phyloP scores from a whole-genome alignment of 92 coral and sea anemone genomes.

The Porites cylindrica region DNA sequence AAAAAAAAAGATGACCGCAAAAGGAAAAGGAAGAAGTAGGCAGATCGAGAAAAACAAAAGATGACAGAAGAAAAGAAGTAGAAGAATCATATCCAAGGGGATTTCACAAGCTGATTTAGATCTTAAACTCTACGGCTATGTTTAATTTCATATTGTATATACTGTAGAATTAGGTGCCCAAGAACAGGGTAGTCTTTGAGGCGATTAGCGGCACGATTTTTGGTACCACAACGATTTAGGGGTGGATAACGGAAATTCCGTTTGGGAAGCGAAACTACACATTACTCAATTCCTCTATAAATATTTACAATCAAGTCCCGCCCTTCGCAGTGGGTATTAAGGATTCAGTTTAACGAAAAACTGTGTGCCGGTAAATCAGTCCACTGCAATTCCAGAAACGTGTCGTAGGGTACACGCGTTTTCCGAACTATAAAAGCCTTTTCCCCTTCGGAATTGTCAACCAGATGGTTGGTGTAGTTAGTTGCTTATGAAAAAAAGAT shows the following conservation, averaged over 20 bases:
- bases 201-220: too few species aligned
- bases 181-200: too few species aligned
- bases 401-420: too few species aligned
- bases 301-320: too few species aligned
- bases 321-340: too few species aligned
- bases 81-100: neutral
- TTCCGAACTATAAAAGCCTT: too few species aligned
- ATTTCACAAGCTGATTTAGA: neutral
- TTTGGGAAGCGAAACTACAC: neutral
- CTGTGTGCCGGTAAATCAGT: too few species aligned
- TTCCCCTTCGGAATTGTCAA: neutral
- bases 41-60: neutral
- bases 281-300: too few species aligned
- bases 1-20: neutral
- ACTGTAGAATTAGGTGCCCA: neutral
- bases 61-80: neutral
- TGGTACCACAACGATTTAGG: neutral
- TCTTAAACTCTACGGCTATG: neutral
- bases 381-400: too few species aligned
- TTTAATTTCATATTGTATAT: neutral
- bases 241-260: neutral
- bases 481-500: neutral
- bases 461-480: neutral
- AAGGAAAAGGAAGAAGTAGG: neutral
- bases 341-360: too few species aligned